A percentile compares a stretch with the other conserved stretches of the same genome.
phyloP scores from a whole-genome alignment of 2,888 invertebrate species.

The Stratiomys singularior region DNA sequence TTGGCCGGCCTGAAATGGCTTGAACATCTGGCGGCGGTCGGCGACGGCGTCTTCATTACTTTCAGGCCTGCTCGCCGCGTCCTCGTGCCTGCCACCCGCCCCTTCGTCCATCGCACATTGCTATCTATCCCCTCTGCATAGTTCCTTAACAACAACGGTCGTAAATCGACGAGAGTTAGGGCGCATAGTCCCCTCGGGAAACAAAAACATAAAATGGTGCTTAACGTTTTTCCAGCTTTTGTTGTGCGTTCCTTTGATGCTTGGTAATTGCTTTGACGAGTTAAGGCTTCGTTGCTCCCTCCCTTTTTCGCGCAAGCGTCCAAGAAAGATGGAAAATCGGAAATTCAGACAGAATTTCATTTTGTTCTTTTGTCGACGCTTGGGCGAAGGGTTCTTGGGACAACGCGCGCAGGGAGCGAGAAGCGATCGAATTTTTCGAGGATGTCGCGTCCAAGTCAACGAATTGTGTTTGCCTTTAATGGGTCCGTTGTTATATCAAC shows the following conservation, averaged over 20 bases:
- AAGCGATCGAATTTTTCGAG: too few relatives aligned
- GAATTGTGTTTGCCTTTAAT: too few relatives aligned
- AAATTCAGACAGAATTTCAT: slow-evolving; percentile 24
- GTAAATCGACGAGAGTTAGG: slow-evolving; percentile 1
- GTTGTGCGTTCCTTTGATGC: not conserved
- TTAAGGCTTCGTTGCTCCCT: slow-evolving; percentile 12
- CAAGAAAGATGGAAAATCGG: slow-evolving; percentile 20
- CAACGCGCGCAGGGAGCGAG: not conserved
- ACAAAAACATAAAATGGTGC: slow-evolving; percentile 43
- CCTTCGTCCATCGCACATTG: not conserved
- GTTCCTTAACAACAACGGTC: slow-evolving; percentile 1
- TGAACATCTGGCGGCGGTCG: slow-evolving; percentile 28
- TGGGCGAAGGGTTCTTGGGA: not conserved
- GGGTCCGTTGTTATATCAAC: too few relatives aligned
- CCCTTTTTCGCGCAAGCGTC: slow-evolving; percentile 41
- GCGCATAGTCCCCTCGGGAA: slow-evolving; percentile 40
- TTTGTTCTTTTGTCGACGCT: slow-evolving; percentile 2
- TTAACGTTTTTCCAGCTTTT: slow-evolving; percentile 20
- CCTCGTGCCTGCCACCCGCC: not conserved
- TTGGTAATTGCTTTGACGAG: not conserved
- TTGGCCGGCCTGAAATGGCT: slow-evolving; percentile 22
- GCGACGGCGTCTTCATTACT: slow-evolving; percentile 10
- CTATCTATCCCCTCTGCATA: slow-evolving; percentile 34
- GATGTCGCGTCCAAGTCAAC: too few relatives aligned
- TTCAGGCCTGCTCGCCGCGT: not conserved